These are phyloP conservation scores for Muschampia plurimacula DNA, from an alignment of 2,888 invertebrate genomes.

Conservation along the genomic window DNA sequence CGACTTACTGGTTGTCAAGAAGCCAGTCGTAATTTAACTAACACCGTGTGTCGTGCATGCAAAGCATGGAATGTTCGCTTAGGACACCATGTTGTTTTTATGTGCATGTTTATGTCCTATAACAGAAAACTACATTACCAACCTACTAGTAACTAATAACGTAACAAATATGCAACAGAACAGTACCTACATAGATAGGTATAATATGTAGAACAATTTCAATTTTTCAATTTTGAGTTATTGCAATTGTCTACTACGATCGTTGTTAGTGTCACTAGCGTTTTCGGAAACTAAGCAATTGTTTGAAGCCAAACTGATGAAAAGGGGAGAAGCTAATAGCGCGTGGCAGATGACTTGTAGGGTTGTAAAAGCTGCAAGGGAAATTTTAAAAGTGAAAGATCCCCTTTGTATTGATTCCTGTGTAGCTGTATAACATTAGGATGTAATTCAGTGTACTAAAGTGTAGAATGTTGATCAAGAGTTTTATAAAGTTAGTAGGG, in stretches of 20 bases:
- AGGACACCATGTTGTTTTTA: conserved; percentile 9
- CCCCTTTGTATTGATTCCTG: neutral
- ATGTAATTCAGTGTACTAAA: neutral
- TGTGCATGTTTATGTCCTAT: conserved; percentile 18
- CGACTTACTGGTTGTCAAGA: conserved; percentile 27
- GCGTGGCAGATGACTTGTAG: conserved; percentile 14
- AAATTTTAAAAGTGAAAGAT: conserved; percentile 1
- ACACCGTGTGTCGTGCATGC: conserved; percentile 32
- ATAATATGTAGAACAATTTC: neutral
- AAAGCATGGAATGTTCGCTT: conserved; percentile 27
- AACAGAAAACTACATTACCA: neutral
- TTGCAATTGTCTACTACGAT: neutral
- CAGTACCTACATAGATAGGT: neutral
- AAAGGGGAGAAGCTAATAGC: conserved; percentile 15
- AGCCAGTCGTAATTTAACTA: conserved; percentile 21
- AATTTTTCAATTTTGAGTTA: neutral
- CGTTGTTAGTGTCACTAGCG: neutral
- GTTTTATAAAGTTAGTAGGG: conserved; percentile 27
- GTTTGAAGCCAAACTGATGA: conserved; percentile 6
- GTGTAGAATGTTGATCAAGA: neutral
- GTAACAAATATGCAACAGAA: neutral
- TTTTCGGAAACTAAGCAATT: conserved; percentile 3
- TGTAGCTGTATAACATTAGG: neutral
- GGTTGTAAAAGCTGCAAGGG: neutral
- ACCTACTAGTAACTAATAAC: neutral